Evolutionary conservation across 2,888 invertebrate genomes (phyloP).

Genomic region (Drosophila glabriapex): DNA sequence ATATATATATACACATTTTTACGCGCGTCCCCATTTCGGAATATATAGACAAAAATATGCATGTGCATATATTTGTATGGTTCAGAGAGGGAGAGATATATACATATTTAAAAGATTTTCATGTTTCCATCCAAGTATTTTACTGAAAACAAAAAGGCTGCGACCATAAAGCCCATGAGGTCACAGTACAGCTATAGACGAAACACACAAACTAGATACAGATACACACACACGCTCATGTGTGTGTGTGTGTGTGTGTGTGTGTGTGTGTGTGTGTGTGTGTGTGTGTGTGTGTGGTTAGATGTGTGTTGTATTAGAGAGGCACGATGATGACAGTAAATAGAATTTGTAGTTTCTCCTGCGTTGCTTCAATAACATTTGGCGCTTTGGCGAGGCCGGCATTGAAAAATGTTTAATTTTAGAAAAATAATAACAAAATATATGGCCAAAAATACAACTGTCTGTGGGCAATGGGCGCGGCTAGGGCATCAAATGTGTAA

Average conservation of each 20-base stretch:
- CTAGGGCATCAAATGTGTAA: constrained; percentile 20
- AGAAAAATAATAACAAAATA: constrained; percentile 68
- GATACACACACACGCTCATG: constrained; percentile 11
- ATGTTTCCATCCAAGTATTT: constrained; percentile 50
- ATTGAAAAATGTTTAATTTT: constrained; percentile 70
- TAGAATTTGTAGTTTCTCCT: constrained; percentile 56
- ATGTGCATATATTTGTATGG: constrained; percentile 6
- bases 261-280: background rate
- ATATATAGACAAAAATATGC: constrained; percentile 3
- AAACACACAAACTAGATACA: constrained; percentile 18
- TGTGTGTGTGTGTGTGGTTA: background rate
- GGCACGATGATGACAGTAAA: constrained; percentile 56
- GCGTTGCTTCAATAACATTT: constrained; percentile 70
- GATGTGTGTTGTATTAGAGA: background rate
- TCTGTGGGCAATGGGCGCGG: constrained; percentile 34
- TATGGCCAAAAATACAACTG: constrained; percentile 57
- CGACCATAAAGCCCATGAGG: constrained; percentile 62
- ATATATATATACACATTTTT: background rate
- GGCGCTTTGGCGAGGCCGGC: constrained; percentile 67
- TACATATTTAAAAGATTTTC: constrained; percentile 31
- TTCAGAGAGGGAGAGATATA: background rate
- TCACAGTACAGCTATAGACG: constrained; percentile 40
- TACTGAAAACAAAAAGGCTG: constrained; percentile 50
- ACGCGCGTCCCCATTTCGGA: constrained; percentile 54
- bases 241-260: background rate